Percentiles rank a stretch among this genome's conserved stretches.
These are phyloP conservation scores for Diplolepis rosae DNA, from an alignment of 2,888 invertebrate genomes.

Conservation along the genomic window DNA sequence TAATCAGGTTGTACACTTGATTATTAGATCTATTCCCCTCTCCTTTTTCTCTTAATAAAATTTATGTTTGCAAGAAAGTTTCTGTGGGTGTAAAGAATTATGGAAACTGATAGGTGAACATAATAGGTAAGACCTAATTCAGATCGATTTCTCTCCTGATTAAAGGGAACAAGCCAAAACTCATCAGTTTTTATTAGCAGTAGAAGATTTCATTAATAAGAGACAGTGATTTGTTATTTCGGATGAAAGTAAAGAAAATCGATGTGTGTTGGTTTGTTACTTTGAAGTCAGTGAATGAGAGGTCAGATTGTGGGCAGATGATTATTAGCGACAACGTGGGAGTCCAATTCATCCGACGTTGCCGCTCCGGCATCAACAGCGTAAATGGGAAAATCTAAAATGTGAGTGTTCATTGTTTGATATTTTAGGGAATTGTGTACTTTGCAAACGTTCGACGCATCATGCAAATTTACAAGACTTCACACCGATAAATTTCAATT, in stretches of 20 bases:
- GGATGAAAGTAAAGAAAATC: too few relatives aligned
- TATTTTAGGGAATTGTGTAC: not conserved
- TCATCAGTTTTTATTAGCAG: not conserved
- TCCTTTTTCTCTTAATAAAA: too few relatives aligned
- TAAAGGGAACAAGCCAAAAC: not conserved
- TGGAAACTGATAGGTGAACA: not conserved
- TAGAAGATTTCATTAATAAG: not conserved
- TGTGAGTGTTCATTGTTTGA: not conserved
- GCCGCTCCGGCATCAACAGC: not conserved
- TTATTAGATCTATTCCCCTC: too few relatives aligned
- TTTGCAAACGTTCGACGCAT: not conserved
- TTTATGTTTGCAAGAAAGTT: not conserved
- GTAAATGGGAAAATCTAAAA: constrained; percentile 6
- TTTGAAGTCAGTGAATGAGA: not conserved
- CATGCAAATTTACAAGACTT: constrained; percentile 24
- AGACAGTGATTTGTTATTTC: not conserved
- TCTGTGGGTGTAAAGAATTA: not conserved
- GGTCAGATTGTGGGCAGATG: constrained; percentile 7
- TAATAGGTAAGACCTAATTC: not conserved
- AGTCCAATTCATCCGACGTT: not conserved
- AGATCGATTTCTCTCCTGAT: not conserved
- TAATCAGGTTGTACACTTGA: too few relatives aligned
- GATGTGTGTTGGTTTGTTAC: not conserved
- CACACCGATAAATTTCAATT: too few relatives aligned
- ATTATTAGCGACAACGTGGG: not conserved